Base-by-base conservation (phyloP, 2,797 vertebrate genomes). In the Lutjanus campechanus region DNA sequence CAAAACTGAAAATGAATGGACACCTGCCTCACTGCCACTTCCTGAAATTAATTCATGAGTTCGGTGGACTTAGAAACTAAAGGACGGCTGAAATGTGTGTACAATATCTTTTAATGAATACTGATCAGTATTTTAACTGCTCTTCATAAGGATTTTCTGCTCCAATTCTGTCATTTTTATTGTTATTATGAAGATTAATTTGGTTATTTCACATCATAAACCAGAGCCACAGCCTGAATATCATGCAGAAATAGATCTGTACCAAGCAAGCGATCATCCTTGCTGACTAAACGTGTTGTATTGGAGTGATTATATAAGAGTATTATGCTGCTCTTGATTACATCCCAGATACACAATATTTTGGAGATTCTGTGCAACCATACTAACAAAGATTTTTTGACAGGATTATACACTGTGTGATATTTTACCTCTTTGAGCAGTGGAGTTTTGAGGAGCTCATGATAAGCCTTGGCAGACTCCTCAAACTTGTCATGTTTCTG, bases 401-500 rank as follows among this genome's bases (percentile, higher is more conserved):
- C 25, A 22, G 25, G 36, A 61, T 7, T 7, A 1, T 8, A 47
- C 8, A 12, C 13, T 20, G 53, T 19, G 11, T 50, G 44, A 54
- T 19, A 60, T 54, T n/a, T 88, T 86, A 99, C 98, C 97, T 99
- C 98, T 81, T 98, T 95, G 82, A 99, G 95, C 67, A 99, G 95
- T 8, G 96, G 97, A 0, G 97, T 98, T 92, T 98, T 97, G 63
- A 99, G 96, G 1, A 99, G 97, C 76, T 98, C 97, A 79, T 99
- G 97, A 86, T 99, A 99, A 59, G 98, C 98, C 82, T 96, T 97
- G 68, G 97, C 95, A 13, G 98, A 99, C 53, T 99, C 98, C 55
- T 98, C 98, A 91, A 97, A 98, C 63, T 95, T 95, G 92, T 99
- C 98, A n/a, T 99, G 98, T 80, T 99, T 99, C 92, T 99, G 98